Base-by-base conservation (phyloP, 2,797 vertebrate genomes). In the Bovichtus variegatus region DNA sequence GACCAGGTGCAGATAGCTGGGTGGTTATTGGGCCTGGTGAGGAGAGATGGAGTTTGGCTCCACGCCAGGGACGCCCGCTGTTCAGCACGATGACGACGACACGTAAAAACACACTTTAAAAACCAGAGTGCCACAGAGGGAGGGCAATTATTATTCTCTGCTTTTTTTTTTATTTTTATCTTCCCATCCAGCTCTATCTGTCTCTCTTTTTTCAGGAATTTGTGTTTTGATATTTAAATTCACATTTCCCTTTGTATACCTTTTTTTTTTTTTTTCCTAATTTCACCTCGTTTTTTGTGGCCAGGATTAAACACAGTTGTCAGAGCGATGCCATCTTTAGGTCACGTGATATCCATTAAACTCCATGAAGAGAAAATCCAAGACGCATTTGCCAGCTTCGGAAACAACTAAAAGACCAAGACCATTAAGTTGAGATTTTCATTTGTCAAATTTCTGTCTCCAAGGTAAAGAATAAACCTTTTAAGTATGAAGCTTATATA, bases 1-100 rank as follows among this genome's bases (percentile, higher is more conserved):
- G 89, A 93, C 93, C 94, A 95, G 95, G 94, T 96, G 94, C 94
- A 93, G 92, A 93, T 93, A 91, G 89, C 90, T 86, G 87, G 89
- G 91, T 94, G 87, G 88, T 90, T 93, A 91, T 90, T 80, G 85
- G 87, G 90, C 58, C 83, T 76, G 88, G 75, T 84, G 91, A 83
- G 82, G 83, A 75, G 86, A 91, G 89, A 91, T 89, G 91, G 80
- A 86, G 85, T 81, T 78, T 93, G 93, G 92, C 92, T 38, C 25
- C 49, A 62, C 0, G 87, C 92, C 93, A 93, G 74, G 71, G 83
- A 81, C 40, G 74, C 92, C 87, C 72, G 89, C 91, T 88, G 92
- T 68, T 90, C 85, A 27, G 80, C 73, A 54, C 65, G 12, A n/a
- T 44, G 61, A 82, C 36, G 21, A 74, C 75, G 83, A 83, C 82